A percentile compares a stretch with the other conserved stretches of the same genome.
Evolutionary conservation across 2,888 invertebrate species (phyloP).

Genomic region (Mycalesis mineus): DNA sequence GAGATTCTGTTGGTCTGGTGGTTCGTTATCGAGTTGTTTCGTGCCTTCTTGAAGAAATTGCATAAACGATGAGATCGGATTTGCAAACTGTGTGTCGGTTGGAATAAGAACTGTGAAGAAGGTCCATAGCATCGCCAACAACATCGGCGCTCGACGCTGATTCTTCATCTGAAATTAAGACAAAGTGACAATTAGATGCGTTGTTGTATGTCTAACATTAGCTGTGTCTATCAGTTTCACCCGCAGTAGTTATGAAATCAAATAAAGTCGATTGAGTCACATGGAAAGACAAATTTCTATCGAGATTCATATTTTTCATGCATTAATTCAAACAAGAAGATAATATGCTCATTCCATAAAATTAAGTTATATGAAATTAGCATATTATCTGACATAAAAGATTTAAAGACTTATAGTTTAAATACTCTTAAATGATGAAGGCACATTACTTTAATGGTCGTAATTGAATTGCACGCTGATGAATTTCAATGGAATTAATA

Average conservation of each 20-base stretch:
- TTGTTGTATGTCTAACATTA: too few relatives aligned
- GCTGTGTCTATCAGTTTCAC: too few relatives aligned
- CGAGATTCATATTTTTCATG: too few relatives aligned
- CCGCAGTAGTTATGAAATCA: too few relatives aligned
- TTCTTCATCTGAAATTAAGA: slow-evolving; percentile 61
- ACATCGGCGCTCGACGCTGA: slow-evolving; percentile 41
- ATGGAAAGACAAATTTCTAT: too few relatives aligned
- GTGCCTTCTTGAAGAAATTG: slow-evolving; percentile 76
- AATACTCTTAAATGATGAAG: background rate
- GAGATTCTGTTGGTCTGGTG: slow-evolving; percentile 68
- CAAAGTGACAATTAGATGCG: slow-evolving; percentile 3
- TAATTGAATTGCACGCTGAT: background rate
- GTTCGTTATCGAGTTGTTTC: slow-evolving; percentile 70
- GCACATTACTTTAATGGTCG: background rate
- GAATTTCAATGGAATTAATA: background rate
- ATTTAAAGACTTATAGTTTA: background rate
- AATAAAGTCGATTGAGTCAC: too few relatives aligned
- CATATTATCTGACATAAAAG: too few relatives aligned
- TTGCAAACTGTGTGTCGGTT: slow-evolving; percentile 47
- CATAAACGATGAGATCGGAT: slow-evolving; percentile 69
- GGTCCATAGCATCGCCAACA: slow-evolving; percentile 46
- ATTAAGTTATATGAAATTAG: too few relatives aligned
- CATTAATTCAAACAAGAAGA: too few relatives aligned
- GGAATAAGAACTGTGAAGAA: slow-evolving; percentile 44
- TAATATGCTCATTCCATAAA: too few relatives aligned